A percentile compares a stretch with the other conserved stretches of the same genome.
Evolutionary conservation across 2,797 vertebrate genomes (phyloP).

Genomic region (Fistularia commersonii): DNA sequence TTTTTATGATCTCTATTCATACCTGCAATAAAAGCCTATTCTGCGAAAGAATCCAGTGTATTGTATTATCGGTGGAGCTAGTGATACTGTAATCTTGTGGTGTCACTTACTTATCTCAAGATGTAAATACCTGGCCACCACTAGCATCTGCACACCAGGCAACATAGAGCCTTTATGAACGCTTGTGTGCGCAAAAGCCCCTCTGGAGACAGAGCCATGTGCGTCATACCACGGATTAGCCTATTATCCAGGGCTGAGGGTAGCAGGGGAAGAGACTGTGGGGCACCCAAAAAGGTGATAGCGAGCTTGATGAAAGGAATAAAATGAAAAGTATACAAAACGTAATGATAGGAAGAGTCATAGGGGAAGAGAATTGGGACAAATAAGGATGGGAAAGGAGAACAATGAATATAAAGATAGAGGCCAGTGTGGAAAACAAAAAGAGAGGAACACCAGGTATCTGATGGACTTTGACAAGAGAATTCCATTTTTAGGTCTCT

Average conservation of each 20-base stretch:
- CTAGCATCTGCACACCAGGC: conserved; percentile 48
- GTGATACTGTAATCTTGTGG: conserved; percentile 54
- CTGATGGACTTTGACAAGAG: conserved; percentile 13
- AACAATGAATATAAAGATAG: neutral
- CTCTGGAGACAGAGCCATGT: conserved; percentile 61
- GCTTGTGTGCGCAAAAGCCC: conserved; percentile 64
- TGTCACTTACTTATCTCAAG: conserved; percentile 57
- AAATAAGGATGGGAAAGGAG: conserved; percentile 11
- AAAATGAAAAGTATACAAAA: conserved; percentile 31
- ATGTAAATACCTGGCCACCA: conserved; percentile 63
- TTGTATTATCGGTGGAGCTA: conserved; percentile 27
- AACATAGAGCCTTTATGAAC: conserved; percentile 57
- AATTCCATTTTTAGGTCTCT: too few relatives aligned
- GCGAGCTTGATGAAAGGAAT: conserved; percentile 25
- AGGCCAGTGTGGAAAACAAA: conserved; percentile 5
- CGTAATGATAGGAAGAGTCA: conserved; percentile 7
- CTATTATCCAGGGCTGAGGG: conserved; percentile 61
- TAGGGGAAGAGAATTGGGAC: conserved; percentile 11
- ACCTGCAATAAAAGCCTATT: conserved; percentile 38
- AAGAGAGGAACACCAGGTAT: conserved; percentile 12
- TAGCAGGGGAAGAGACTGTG: conserved; percentile 33
- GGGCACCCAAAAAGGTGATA: conserved; percentile 51
- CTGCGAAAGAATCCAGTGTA: conserved; percentile 44
- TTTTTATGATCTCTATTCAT: conserved; percentile 33
- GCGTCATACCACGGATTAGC: conserved; percentile 68